These are phyloP conservation scores for Tipula vernalis DNA, from an alignment of 2,888 invertebrate species.

Conservation along the genomic window DNA sequence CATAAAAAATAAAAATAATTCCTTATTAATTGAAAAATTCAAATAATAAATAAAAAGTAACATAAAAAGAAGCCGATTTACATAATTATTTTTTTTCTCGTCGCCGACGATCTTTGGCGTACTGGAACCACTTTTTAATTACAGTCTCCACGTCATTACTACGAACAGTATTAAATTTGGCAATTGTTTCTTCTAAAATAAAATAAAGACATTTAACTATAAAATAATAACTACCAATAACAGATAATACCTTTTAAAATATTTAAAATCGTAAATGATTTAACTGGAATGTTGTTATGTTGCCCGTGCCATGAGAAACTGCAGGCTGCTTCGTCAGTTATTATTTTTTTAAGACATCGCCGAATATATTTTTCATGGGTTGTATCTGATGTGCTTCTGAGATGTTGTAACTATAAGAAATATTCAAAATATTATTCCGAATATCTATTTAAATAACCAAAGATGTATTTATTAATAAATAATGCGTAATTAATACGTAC, in stretches of 20 bases:
- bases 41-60: too few relatives aligned
- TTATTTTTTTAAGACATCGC: constrained; percentile 10
- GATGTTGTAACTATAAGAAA: not conserved
- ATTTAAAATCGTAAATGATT: constrained; percentile 12
- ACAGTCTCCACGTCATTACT: not conserved
- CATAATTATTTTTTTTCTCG: not conserved
- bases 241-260: constrained; percentile 13
- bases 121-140: not conserved
- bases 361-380: not conserved
- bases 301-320: constrained; percentile 14
- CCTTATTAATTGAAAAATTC: too few relatives aligned
- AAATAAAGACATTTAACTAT: not conserved
- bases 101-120: not conserved
- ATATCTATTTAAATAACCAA: not conserved
- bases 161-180: not conserved
- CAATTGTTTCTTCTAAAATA: not conserved
- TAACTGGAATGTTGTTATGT: constrained; percentile 5
- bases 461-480: too few relatives aligned
- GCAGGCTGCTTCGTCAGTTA: constrained; percentile 14
- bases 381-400: not conserved
- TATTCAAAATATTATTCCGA: not conserved
- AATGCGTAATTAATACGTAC: not conserved
- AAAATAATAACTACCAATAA: too few relatives aligned
- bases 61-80: too few relatives aligned
- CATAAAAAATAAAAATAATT: too few relatives aligned